These are phyloP conservation scores for Uloborus plumipes DNA, from an alignment of 2,888 invertebrate species.

Conservation along the genomic window DNA sequence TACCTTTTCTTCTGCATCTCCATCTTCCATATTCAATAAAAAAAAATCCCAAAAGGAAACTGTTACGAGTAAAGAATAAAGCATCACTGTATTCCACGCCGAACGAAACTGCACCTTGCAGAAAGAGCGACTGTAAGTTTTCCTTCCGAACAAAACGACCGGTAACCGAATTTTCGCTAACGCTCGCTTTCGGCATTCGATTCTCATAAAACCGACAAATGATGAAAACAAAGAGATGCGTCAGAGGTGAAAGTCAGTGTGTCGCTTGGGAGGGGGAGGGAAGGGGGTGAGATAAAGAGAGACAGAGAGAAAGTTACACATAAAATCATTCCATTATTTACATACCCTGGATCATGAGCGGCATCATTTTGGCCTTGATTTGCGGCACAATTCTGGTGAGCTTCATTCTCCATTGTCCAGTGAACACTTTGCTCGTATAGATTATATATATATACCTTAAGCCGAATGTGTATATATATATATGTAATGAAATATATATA, in stretches of 20 bases:
- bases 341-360: conserved; percentile 61
- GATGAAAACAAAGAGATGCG: background rate
- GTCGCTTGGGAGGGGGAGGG: background rate
- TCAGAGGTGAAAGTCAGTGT: background rate
- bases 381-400: conserved; percentile 59
- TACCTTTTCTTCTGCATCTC: no score
- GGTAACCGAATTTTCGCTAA: no score
- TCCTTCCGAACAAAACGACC: no score
- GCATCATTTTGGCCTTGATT: conserved; percentile 58
- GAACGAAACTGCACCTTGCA: no score
- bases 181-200: no score
- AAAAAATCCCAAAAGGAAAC: no score
- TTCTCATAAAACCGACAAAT: no score
- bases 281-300: no score
- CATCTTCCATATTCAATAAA: no score
- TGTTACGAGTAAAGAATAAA: no score
- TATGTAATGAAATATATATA: conserved; percentile 36
- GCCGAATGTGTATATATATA: conserved; percentile 42
- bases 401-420: conserved; percentile 54
- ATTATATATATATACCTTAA: conserved; percentile 38
- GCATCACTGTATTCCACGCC: no score
- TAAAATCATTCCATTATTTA: conserved; percentile 15
- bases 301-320: background rate
- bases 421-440: conserved; percentile 37
- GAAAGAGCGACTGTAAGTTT: no score